phyloP scores from a whole-genome alignment of 2,113 vertebrate species.

The Xerus inauris region DNA sequence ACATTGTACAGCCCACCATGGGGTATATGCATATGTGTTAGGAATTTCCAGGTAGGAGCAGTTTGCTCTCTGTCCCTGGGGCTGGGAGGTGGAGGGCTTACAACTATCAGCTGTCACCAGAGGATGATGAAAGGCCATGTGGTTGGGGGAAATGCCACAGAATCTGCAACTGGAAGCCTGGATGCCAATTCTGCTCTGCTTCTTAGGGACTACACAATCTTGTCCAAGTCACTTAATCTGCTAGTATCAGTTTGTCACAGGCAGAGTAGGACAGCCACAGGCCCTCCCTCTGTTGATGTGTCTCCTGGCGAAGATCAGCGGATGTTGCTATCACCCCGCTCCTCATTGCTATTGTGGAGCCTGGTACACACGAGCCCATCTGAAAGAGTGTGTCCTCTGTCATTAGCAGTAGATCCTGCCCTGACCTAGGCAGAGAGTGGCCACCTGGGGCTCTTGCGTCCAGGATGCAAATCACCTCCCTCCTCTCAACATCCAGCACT shows the following conservation, averaged over 20 bases:
- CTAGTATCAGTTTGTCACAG: neutral
- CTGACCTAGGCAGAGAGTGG: neutral
- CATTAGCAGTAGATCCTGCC: neutral
- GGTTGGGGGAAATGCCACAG: neutral
- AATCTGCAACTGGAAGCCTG: neutral
- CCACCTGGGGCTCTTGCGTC: neutral
- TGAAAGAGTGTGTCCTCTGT: too few relatives aligned
- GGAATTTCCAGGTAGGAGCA: neutral
- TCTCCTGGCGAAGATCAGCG: neutral
- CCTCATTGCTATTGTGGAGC: neutral
- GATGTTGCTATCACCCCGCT: accelerated
- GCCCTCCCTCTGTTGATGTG: neutral
- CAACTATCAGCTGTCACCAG: neutral
- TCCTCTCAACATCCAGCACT: neutral
- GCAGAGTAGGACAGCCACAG: neutral
- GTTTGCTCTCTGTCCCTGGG: neutral
- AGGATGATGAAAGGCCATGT: neutral
- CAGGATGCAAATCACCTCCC: neutral
- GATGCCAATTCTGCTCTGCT: neutral
- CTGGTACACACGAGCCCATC: neutral
- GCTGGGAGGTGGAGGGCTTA: neutral
- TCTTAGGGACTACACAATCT: neutral
- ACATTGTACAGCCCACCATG: accelerated
- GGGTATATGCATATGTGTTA: accelerated
- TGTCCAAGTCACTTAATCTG: neutral